Evolutionary conservation across 1,140 invertebrate species (phyloP).

Genomic region (Pemphigus obesinymphae): DNA sequence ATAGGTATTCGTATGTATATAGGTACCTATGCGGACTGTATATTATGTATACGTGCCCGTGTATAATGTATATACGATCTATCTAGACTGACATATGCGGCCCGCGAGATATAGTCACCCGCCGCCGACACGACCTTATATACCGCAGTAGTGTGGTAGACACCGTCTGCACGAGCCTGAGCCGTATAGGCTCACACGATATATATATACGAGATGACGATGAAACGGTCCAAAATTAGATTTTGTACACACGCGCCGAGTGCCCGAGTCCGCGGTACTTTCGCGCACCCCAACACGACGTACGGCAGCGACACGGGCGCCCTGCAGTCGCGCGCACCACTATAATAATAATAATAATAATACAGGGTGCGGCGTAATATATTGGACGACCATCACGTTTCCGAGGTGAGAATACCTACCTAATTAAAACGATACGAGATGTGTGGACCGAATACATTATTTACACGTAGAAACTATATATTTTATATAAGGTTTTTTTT

Average conservation of each 20-base stretch:
- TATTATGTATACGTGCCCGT: background rate
- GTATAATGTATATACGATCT: background rate
- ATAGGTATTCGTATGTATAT: background rate
- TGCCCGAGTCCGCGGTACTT: background rate
- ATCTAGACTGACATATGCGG: constrained; percentile 5
- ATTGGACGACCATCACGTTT: too few species aligned
- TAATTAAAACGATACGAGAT: too few species aligned
- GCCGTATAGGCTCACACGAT: background rate
- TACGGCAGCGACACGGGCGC: background rate
- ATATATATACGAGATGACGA: background rate
- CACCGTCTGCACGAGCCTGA: background rate
- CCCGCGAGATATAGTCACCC: background rate
- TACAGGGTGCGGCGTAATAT: too few species aligned
- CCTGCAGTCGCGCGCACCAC: too few species aligned
- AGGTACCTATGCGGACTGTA: background rate
- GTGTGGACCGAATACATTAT: too few species aligned
- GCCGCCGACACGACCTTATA: constrained; percentile 10
- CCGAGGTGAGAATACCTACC: too few species aligned
- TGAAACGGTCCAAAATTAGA: constrained; percentile 37
- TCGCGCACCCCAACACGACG: constrained; percentile 6
- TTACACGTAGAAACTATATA: too few species aligned
- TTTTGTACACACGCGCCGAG: background rate
- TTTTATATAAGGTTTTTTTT: too few species aligned
- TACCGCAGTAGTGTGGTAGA: background rate
- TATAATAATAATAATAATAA: too few species aligned